phyloP scores from a whole-genome alignment of 2,888 invertebrate genomes.

The Idaea dimidiata region DNA sequence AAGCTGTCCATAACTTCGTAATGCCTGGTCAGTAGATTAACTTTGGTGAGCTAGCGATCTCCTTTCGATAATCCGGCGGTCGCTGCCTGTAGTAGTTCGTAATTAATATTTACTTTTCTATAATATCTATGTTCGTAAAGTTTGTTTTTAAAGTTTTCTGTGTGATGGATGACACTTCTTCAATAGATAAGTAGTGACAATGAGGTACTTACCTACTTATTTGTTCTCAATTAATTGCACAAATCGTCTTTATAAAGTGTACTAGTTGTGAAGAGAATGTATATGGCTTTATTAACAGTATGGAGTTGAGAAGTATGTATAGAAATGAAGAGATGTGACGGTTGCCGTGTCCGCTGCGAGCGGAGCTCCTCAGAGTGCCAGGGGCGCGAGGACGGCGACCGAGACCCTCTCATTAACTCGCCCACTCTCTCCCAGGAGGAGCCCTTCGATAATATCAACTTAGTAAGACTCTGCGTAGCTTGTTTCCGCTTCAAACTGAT shows the following conservation, averaged over 20 bases:
- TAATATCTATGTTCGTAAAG: conserved; percentile 22
- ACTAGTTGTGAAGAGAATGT: conserved; percentile 27
- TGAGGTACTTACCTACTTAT: conserved; percentile 46
- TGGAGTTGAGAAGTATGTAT: conserved; percentile 74
- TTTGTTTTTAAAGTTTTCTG: conserved; percentile 28
- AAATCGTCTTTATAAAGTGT: background rate
- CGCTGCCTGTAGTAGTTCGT: conserved; percentile 28
- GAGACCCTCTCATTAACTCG: conserved; percentile 63
- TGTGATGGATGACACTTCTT: conserved; percentile 53
- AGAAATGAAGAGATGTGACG: conserved; percentile 75
- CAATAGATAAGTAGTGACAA: conserved; percentile 60
- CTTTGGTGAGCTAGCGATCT: conserved; percentile 14
- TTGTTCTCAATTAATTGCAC: conserved; percentile 5
- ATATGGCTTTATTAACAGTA: conserved; percentile 64
- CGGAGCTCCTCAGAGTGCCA: conserved; percentile 46
- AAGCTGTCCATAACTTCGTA: conserved; percentile 37
- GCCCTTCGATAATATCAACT: conserved; percentile 57
- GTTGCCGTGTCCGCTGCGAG: conserved; percentile 60
- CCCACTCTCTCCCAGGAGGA: conserved; percentile 63
- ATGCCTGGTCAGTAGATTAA: conserved; percentile 48
- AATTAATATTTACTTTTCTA: no score
- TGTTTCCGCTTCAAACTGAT: conserved; percentile 38
- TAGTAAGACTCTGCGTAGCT: conserved; percentile 59
- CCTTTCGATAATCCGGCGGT: conserved; percentile 34
- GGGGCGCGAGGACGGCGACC: conserved; percentile 37